Evolutionary conservation across 2,797 vertebrate species (phyloP).

Genomic region (Sternotherus odoratus): DNA sequence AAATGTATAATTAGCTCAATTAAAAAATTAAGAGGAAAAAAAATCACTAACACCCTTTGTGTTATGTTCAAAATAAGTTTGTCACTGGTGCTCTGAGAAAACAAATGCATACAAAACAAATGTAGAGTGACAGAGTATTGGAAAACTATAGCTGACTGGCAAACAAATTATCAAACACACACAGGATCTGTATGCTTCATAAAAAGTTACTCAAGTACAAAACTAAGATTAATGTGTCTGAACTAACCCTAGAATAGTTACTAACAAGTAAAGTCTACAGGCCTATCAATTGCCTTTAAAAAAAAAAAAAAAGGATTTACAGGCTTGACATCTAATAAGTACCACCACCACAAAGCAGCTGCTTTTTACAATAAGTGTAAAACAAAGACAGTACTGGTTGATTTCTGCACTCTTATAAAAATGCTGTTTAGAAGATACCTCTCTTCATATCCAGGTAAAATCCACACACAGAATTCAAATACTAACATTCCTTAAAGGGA

Average conservation of each 20-base stretch:
- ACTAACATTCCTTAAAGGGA: not conserved
- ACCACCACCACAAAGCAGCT: accelerated
- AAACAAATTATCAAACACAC: not conserved
- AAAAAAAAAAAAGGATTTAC: not conserved
- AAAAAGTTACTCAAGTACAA: accelerated
- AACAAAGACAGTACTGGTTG: accelerated
- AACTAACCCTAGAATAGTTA: accelerated
- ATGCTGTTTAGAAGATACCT: not conserved
- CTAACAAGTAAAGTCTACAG: accelerated
- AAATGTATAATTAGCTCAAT: not conserved
- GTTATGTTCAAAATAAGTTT: not conserved
- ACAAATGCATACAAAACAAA: accelerated
- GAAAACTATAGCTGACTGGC: not conserved
- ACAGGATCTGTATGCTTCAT: not conserved
- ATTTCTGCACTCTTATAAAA: not conserved
- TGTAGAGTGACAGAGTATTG: not conserved
- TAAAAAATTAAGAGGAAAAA: no score
- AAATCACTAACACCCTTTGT: not conserved
- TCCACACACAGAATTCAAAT: not conserved
- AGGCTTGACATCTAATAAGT: not conserved
- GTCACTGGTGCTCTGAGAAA: not conserved
- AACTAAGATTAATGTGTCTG: not conserved
- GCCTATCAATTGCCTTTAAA: not conserved
- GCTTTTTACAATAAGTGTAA: not conserved
- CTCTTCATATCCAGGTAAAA: not conserved